A percentile compares a stretch with the other conserved stretches of the same genome.
These are phyloP conservation scores for Serrognathus titanus DNA, from an alignment of 2,888 invertebrate species.

Conservation along the genomic window DNA sequence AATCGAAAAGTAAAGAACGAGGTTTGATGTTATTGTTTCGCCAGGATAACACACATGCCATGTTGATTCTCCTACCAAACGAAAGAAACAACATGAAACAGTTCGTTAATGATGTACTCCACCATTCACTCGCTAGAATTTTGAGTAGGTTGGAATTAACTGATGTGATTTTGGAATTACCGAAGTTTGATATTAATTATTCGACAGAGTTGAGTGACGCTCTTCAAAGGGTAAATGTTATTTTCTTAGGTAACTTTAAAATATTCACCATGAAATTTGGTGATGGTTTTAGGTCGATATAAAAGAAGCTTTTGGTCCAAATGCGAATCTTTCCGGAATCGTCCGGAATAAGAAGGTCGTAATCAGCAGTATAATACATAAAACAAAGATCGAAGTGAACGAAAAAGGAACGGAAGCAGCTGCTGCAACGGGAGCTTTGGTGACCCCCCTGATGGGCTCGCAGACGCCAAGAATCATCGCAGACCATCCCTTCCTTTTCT, in stretches of 20 bases:
- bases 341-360: conserved; percentile 44
- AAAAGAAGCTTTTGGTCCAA: conserved; percentile 53
- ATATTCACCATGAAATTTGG: neutral
- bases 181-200: conserved; percentile 60
- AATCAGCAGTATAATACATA: conserved; percentile 59
- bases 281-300: conserved; percentile 56
- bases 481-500: conserved; percentile 65
- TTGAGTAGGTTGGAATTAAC: conserved; percentile 47
- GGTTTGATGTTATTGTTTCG: conserved; percentile 23
- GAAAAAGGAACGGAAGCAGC: conserved; percentile 66
- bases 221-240: conserved; percentile 50
- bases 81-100: conserved; percentile 51
- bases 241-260: neutral
- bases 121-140: conserved; percentile 53
- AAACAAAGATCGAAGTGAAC: conserved; percentile 62
- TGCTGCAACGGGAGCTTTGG: conserved; percentile 57
- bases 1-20: no score
- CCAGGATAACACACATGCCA: conserved; percentile 60
- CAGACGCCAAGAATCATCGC: conserved; percentile 52
- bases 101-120: conserved; percentile 57
- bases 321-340: conserved; percentile 59
- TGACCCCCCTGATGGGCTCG: conserved; percentile 60
- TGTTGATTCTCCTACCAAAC: conserved; percentile 61
- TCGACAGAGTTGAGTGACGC: conserved; percentile 52
- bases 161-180: conserved; percentile 57